Conservation (phyloP, 2,888 invertebrate genomes). For the Euplexia lucipara region DNA sequence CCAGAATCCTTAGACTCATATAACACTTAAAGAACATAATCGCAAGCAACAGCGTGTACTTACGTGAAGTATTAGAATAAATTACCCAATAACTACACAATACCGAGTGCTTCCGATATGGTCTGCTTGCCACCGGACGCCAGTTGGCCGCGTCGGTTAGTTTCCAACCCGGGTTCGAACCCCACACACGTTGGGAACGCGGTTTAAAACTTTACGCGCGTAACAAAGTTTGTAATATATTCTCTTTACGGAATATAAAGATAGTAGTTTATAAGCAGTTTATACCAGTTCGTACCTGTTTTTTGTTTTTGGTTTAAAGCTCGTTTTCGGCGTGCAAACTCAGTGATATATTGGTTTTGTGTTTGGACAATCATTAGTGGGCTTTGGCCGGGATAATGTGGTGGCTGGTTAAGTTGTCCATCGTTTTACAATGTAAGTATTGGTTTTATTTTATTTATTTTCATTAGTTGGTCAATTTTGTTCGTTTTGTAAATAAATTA, state of each 20-base stretch:
- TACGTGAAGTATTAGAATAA: constrained; percentile 75
- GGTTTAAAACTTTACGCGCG: constrained; percentile 56
- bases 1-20: constrained; percentile 1
- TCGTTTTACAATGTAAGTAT: constrained; percentile 82
- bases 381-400: constrained; percentile 73
- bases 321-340: constrained; percentile 37
- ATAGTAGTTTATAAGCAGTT: constrained; percentile 56
- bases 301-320: constrained; percentile 47
- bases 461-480: no score
- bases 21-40: constrained; percentile 41
- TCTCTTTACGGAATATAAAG: constrained; percentile 51
- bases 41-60: constrained; percentile 45
- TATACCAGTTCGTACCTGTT: constrained; percentile 40
- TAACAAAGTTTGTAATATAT: constrained; percentile 54
- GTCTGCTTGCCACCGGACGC: constrained; percentile 84
- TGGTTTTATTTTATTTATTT: constrained; percentile 5
- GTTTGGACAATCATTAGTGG: constrained; percentile 51
- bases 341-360: constrained; percentile 59
- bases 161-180: constrained; percentile 84
- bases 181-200: constrained; percentile 85
- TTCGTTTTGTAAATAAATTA: no score
- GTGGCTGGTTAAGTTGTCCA: constrained; percentile 78
- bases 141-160: constrained; percentile 87
- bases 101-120: constrained; percentile 85
- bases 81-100: constrained; percentile 83